Evolutionary conservation across 2,888 invertebrate genomes (phyloP).

Genomic region (Eurytoma californica): DNA sequence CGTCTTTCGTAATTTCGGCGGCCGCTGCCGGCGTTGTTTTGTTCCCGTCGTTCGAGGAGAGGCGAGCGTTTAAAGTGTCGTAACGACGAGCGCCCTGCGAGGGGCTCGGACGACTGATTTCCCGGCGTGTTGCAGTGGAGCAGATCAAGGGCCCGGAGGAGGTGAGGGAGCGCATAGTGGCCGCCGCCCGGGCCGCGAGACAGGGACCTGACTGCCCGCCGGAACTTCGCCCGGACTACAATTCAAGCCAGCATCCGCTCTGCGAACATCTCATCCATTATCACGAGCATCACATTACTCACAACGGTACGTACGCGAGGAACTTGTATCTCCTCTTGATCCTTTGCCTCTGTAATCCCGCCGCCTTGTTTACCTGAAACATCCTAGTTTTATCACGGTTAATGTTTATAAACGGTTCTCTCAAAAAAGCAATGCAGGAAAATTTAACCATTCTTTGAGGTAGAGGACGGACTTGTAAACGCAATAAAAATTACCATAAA

Average conservation of each 20-base stretch:
- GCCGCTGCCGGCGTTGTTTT: no score
- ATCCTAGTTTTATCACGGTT: no score
- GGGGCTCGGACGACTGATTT: not conserved
- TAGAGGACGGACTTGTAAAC: no score
- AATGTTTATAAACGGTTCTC: no score
- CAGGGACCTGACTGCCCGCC: constrained; percentile 79
- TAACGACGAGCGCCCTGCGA: not conserved
- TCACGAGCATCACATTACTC: constrained; percentile 72
- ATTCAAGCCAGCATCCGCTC: constrained; percentile 73
- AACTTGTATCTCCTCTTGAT: no score
- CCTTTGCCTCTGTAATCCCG: not conserved
- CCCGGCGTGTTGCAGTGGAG: constrained; percentile 78
- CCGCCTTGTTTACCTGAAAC: no score
- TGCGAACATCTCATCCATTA: constrained; percentile 73
- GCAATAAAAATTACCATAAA: no score
- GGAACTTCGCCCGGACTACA: constrained; percentile 76
- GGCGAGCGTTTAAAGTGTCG: not conserved
- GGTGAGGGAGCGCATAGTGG: constrained; percentile 81
- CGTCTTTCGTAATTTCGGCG: no score
- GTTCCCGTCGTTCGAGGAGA: no score
- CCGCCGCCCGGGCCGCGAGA: constrained; percentile 80
- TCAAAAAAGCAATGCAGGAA: no score
- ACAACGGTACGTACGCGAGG: constrained; percentile 66
- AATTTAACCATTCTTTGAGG: no score
- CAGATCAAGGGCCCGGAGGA: constrained; percentile 84